Evolutionary conservation across 2,888 invertebrate genomes (phyloP).

Genomic region (Phlogophora meticulosa): DNA sequence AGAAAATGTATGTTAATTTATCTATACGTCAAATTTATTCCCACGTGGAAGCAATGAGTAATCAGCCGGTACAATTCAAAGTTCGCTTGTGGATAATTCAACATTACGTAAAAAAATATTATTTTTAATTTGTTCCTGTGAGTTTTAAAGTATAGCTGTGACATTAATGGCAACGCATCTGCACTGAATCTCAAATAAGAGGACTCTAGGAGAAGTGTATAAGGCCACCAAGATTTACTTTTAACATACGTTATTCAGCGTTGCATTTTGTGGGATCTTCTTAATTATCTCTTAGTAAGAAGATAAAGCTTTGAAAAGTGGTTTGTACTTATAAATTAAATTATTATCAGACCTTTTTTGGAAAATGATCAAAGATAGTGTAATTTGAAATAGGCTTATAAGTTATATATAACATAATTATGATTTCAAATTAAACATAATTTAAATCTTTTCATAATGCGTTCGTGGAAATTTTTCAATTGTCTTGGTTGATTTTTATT

Average conservation of each 20-base stretch:
- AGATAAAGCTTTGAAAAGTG: conserved; percentile 1
- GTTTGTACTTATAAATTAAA: background rate
- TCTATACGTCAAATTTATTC: conserved; percentile 19
- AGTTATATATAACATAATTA: background rate
- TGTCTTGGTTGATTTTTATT: background rate
- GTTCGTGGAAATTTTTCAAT: background rate
- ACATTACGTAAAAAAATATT: background rate
- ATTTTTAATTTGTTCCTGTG: background rate
- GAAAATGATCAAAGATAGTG: background rate
- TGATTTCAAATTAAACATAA: background rate
- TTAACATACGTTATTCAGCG: too few species aligned
- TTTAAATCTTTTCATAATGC: background rate
- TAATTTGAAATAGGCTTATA: background rate
- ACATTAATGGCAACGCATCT: too few species aligned
- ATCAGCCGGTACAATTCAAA: conserved; percentile 5
- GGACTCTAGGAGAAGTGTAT: too few species aligned
- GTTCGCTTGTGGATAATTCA: background rate
- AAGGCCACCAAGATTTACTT: too few species aligned
- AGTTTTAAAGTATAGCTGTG: too few species aligned
- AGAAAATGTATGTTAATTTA: conserved; percentile 15
- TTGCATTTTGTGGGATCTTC: too few species aligned
- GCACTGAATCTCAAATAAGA: too few species aligned
- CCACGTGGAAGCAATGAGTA: conserved; percentile 2
- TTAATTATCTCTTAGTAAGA: background rate
- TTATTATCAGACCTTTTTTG: background rate